Percentiles rank a stretch among this genome's conserved stretches.
These are phyloP conservation scores for Sarcophaga caerulescens DNA, from an alignment of 2,888 invertebrate genomes.

Conservation along the genomic window DNA sequence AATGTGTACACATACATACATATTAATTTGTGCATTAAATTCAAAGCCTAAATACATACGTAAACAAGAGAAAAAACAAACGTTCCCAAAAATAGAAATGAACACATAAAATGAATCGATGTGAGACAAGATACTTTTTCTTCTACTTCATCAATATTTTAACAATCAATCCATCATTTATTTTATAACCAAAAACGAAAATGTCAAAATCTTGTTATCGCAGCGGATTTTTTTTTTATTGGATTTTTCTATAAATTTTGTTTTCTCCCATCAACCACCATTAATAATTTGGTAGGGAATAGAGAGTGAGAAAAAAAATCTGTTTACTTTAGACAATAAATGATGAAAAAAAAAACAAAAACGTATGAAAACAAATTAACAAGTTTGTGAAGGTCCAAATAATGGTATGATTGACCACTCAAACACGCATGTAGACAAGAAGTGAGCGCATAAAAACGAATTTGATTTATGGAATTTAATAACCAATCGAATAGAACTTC, in stretches of 20 bases:
- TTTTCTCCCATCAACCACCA: neutral
- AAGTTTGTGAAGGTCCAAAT: constrained; percentile 52
- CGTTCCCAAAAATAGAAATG: no score
- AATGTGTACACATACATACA: no score
- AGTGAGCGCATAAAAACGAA: constrained; percentile 6
- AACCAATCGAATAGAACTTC: constrained; percentile 6
- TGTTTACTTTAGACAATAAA: constrained; percentile 24
- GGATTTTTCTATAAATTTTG: neutral
- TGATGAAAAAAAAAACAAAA: neutral
- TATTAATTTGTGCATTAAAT: no score
- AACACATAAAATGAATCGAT: no score
- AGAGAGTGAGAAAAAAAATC: no score
- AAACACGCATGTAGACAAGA: constrained; percentile 35
- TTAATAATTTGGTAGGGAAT: neutral
- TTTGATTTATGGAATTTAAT: constrained; percentile 62
- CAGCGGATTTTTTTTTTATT: constrained; percentile 33
- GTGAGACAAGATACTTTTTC: neutral
- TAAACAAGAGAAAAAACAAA: no score
- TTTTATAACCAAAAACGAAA: constrained; percentile 41
- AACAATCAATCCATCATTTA: constrained; percentile 64
- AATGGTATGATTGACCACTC: constrained; percentile 39
- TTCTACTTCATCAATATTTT: constrained; percentile 50
- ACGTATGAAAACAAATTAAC: constrained; percentile 39
- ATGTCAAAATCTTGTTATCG: constrained; percentile 65
- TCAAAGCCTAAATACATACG: no score